phyloP scores from a whole-genome alignment of 1,140 invertebrate genomes.

The Calycopis cecrops region DNA sequence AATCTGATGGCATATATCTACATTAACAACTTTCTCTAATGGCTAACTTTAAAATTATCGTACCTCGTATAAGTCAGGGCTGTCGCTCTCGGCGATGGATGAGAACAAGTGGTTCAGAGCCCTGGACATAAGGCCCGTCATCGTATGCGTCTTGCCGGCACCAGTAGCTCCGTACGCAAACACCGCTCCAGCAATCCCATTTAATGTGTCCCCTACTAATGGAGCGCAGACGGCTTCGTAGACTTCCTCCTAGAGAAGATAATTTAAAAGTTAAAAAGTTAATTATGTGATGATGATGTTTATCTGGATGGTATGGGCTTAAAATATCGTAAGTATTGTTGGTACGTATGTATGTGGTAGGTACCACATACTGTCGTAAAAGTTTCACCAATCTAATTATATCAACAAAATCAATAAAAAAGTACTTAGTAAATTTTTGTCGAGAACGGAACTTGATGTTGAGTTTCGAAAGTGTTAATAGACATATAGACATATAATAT shows the following conservation, averaged over 20 bases:
- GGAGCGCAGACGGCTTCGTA: slow-evolving; percentile 89
- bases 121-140: slow-evolving; percentile 93
- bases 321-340: no score
- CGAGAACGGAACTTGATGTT: no score
- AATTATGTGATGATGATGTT: background rate
- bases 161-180: slow-evolving; percentile 98
- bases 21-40: no score
- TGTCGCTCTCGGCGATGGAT: slow-evolving; percentile 73
- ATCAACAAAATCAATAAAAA: no score
- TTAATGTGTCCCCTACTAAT: slow-evolving; percentile 90
- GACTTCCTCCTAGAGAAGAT: slow-evolving; percentile 82
- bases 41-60: slow-evolving; percentile 32
- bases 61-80: slow-evolving; percentile 77
- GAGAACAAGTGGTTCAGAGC: slow-evolving; percentile 91
- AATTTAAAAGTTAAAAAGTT: background rate
- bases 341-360: no score
- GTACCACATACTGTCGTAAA: no score
- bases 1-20: no score
- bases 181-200: slow-evolving; percentile 95
- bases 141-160: slow-evolving; percentile 94
- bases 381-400: no score
- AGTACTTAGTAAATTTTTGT: no score
- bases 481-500: no score
- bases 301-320: no score
- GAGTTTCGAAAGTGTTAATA: no score